Conservation (phyloP, 2,113 vertebrate genomes). For the Mus pahari region DNA sequence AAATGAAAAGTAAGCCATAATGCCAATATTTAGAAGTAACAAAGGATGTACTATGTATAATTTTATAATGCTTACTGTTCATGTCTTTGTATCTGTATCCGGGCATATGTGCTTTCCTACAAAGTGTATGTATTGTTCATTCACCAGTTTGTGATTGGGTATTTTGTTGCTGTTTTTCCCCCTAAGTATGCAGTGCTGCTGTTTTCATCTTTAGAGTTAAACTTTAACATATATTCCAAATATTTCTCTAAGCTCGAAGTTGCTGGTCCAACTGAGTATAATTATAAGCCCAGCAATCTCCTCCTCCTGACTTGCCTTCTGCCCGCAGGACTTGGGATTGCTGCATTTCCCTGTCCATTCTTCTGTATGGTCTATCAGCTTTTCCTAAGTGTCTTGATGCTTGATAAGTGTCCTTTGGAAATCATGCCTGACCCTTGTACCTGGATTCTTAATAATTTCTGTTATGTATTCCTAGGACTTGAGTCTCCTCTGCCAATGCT, state of each 20-base stretch:
- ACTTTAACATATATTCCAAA: neutral
- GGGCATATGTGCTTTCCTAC: neutral
- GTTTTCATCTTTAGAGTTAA: slow-evolving; percentile 1
- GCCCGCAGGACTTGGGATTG: neutral
- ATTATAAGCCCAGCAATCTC: neutral
- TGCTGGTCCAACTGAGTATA: neutral
- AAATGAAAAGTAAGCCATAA: neutral
- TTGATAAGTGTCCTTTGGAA: neutral
- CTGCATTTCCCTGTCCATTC: neutral
- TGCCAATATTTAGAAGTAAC: neutral
- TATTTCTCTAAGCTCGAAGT: neutral
- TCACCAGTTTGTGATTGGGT: too few species aligned
- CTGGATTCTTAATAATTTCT: neutral
- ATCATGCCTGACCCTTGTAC: neutral
- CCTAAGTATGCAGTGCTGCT: neutral
- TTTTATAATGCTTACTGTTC: neutral
- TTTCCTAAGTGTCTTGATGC: neutral
- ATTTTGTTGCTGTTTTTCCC: neutral
- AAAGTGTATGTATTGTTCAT: neutral
- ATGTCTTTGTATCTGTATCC: neutral
- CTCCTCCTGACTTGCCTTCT: neutral
- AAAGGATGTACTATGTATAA: neutral
- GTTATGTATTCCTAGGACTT: neutral
- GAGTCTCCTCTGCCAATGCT: neutral
- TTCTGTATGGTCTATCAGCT: neutral